Conservation (phyloP, 92 coral and sea anemone species). For the Meandrina meandrites region DNA sequence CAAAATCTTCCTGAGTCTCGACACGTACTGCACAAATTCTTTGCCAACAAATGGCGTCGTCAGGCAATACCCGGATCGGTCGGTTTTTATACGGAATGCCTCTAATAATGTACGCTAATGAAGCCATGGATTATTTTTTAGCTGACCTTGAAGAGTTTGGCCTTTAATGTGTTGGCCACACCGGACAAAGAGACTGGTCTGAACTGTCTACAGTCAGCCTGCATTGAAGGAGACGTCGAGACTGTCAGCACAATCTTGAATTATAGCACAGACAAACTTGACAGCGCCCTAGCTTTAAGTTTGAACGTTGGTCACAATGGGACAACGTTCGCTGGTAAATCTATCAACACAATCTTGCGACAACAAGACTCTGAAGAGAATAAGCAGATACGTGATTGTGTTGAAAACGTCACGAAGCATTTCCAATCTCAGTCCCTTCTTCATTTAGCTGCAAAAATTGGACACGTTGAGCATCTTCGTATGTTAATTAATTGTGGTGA, state of each 20-base stretch:
- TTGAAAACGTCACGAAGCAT: slow-evolving; percentile 32
- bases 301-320: not conserved
- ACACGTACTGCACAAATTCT: too few relatives aligned
- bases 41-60: too few relatives aligned
- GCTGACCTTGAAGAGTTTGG: slow-evolving; percentile 26
- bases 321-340: slow-evolving; percentile 1
- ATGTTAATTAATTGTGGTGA: slow-evolving; percentile 41
- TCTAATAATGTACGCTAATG: too few relatives aligned
- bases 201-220: slow-evolving; percentile 51
- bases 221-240: slow-evolving; percentile 60
- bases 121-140: slow-evolving; percentile 3
- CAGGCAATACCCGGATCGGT: too few relatives aligned
- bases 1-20: too few relatives aligned
- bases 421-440: slow-evolving; percentile 43
- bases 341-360: not conserved
- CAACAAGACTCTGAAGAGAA: slow-evolving; percentile 35
- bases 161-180: slow-evolving; percentile 46
- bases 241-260: slow-evolving; percentile 43
- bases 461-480: slow-evolving; percentile 48
- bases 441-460: slow-evolving; percentile 54
- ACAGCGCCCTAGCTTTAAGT: slow-evolving; percentile 45
- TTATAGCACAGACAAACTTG: slow-evolving; percentile 55
- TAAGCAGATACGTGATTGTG: slow-evolving; percentile 29
- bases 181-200: slow-evolving; percentile 37
- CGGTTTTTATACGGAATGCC: too few relatives aligned